Percentiles rank a stretch among this genome's conserved stretches.
Evolutionary conservation across 2,797 vertebrate species (phyloP).

Genomic region (Lagorchestes hirsutus): DNA sequence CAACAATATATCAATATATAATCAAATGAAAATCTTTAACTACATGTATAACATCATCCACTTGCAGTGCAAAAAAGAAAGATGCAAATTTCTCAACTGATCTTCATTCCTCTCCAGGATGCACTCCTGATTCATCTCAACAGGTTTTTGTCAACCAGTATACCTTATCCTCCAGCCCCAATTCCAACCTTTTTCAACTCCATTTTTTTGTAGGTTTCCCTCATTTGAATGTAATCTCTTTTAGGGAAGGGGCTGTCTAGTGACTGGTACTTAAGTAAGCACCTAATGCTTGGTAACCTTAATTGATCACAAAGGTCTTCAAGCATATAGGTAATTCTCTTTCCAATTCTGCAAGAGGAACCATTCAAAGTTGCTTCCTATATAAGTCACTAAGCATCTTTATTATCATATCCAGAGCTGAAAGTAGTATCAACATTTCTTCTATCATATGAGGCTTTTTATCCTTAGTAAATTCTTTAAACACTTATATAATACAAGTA

Average conservation of each 20-base stretch:
- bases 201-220: background rate
- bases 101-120: background rate
- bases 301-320: background rate
- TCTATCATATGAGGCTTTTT: background rate
- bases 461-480: background rate
- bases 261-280: background rate
- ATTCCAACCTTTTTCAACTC: background rate
- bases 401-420: background rate
- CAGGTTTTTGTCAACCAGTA: background rate
- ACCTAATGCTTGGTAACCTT: background rate
- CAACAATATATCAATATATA: background rate
- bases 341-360: background rate
- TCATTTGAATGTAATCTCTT: background rate
- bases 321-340: background rate
- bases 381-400: background rate
- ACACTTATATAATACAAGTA: no score
- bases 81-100: background rate
- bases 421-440: background rate
- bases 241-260: background rate
- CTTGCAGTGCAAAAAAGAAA: background rate
- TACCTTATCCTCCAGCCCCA: background rate
- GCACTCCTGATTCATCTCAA: background rate
- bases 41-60: background rate
- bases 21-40: background rate
- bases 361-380: background rate